A percentile compares a stretch with the other conserved stretches of the same genome.
Evolutionary conservation across 2,113 vertebrate genomes (phyloP).

Genomic region (Lampris incognitus): DNA sequence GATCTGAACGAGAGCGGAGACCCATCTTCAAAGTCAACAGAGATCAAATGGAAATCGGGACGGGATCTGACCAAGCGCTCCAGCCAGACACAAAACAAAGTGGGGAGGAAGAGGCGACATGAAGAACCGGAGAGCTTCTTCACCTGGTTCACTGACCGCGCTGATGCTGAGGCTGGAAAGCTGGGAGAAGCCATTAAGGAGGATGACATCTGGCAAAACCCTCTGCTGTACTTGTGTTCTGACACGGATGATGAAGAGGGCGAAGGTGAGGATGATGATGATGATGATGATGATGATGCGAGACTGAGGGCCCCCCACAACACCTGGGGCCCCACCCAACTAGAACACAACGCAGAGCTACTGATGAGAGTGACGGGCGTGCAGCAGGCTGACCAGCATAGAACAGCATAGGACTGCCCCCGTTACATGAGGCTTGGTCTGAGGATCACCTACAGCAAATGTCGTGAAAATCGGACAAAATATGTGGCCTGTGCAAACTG

Average conservation of each 20-base stretch:
- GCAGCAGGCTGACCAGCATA: too few relatives aligned
- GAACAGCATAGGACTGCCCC: too few relatives aligned
- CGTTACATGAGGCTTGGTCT: too few relatives aligned
- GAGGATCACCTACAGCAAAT: too few relatives aligned
- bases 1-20: slow-evolving; percentile 99
- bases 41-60: slow-evolving; percentile 99
- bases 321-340: too few relatives aligned
- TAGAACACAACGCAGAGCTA: too few relatives aligned
- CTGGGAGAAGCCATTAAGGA: slow-evolving; percentile 99
- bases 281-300: slow-evolving; percentile 98
- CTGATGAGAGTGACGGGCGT: too few relatives aligned
- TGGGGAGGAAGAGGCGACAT: slow-evolving; percentile 97
- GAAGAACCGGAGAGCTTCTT: slow-evolving; percentile 99
- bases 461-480: too few relatives aligned
- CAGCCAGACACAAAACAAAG: slow-evolving; percentile 97
- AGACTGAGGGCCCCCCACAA: too few relatives aligned
- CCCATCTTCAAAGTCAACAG: slow-evolving; percentile 98
- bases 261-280: slow-evolving; percentile 96
- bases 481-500: too few relatives aligned
- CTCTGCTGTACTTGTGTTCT: slow-evolving; percentile 98
- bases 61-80: slow-evolving; percentile 98
- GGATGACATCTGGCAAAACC: slow-evolving; percentile 99
- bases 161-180: slow-evolving; percentile 95
- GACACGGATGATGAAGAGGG: slow-evolving; percentile 99
- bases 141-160: slow-evolving; percentile 98